These are phyloP conservation scores for Ploceus nigricollis DNA, from an alignment of 2,113 vertebrate genomes.

Conservation along the genomic window DNA sequence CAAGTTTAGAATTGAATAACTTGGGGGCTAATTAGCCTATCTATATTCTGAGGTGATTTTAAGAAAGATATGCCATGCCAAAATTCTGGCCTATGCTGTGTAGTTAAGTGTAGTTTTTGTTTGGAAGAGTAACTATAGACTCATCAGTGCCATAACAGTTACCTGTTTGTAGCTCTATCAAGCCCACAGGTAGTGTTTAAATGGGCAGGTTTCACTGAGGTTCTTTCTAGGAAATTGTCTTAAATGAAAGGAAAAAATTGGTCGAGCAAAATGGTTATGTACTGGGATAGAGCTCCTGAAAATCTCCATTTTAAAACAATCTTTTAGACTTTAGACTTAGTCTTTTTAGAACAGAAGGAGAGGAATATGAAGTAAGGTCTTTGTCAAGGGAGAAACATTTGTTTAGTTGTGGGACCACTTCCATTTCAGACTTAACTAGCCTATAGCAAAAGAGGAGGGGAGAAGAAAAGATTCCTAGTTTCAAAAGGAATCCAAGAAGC, in stretches of 20 bases:
- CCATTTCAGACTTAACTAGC: neutral
- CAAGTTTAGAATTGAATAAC: neutral
- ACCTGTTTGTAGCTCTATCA: neutral
- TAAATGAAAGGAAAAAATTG: neutral
- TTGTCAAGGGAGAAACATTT: neutral
- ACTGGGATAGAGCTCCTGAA: neutral
- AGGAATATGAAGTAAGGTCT: neutral
- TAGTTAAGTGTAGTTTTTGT: neutral
- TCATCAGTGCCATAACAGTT: neutral
- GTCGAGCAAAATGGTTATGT: neutral
- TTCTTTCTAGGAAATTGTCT: neutral
- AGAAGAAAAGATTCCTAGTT: neutral
- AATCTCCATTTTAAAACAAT: neutral
- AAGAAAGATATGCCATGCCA: neutral
- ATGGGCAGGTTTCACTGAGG: neutral
- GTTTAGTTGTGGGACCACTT: neutral
- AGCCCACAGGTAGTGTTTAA: neutral
- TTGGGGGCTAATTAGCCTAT: neutral
- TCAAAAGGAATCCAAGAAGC: neutral
- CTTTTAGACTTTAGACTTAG: neutral
- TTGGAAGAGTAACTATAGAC: neutral
- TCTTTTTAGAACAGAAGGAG: neutral
- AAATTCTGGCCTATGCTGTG: neutral
- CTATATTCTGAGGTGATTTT: neutral
- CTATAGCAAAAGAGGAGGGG: neutral